Base-by-base conservation (phyloP, 1,140 invertebrate species). In the Halesus radiatus region DNA sequence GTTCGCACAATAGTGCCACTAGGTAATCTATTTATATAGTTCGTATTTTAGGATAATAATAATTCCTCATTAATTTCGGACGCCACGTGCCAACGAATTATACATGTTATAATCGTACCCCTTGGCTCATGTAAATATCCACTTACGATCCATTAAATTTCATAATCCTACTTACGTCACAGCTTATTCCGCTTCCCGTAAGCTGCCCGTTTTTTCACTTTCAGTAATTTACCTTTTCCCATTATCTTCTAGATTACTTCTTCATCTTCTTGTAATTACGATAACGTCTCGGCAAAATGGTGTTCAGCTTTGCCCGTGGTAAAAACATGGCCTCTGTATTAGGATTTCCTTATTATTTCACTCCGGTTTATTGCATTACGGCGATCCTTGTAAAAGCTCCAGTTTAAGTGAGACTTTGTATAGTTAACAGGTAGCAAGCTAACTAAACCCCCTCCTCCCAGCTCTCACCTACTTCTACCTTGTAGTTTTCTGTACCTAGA, bases 331-430 rank as follows among this genome's bases (percentile, higher is more conserved):
- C 29, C 50, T 52, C 32, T 75, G 72, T 60, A 75, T 75, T 75
- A 75, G 72, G 62, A 79, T 62, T 29, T 54, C 54, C 68, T 79
- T 68, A 79, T 73, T 73, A 74, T 74, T 64, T 73, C 7, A 18
- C 52, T 77, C 62, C 53, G 37, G 76, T 81, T 81, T 79, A 81
- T 81, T 81, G 80, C 76, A 68, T 45, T 53, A 72, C 22, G 66
- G 68, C 80, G 80, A 81, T 54, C 73, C 29, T 74, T 58, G 76
- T 78, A 64, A 45, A 45, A 81, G 80, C 79, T 22, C 64, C 73
- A 70, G 56, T 29, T 45, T 45, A 45, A 45, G 37, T 45, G 37
- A 45, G 8, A 45, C 37, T 45, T 45, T 45, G 37, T 45, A 45
- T 45, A 45, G 8, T 45, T 45, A 45, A 10, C 37, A 45, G 8